Evolutionary conservation across 2,888 invertebrate species (phyloP).

Genomic region (Lasioglossum figueresi): DNA sequence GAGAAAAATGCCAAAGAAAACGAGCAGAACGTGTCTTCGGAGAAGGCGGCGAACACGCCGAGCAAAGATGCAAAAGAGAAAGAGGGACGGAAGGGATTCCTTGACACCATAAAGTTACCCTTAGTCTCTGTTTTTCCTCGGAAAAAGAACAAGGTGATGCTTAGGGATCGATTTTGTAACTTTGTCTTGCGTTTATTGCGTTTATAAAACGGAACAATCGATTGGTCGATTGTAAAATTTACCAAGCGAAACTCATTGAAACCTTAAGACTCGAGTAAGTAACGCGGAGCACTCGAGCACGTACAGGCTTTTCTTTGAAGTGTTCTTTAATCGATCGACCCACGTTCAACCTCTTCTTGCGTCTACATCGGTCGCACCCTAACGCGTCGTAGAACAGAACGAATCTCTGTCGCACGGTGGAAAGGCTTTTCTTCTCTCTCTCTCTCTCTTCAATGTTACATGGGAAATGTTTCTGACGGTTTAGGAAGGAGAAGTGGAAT

Average conservation of each 20-base stretch:
- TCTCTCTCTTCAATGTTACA: background rate
- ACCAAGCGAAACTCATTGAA: conserved; percentile 29
- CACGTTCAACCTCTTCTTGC: conserved; percentile 9
- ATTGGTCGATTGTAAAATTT: background rate
- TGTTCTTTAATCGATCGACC: conserved; percentile 12
- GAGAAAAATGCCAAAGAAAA: conserved; percentile 75
- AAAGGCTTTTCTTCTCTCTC: background rate
- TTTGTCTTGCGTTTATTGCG: conserved; percentile 1
- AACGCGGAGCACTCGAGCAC: conserved; percentile 39
- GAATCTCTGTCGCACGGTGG: background rate
- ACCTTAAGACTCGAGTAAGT: conserved; percentile 22
- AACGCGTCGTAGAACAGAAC: background rate
- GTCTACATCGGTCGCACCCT: background rate
- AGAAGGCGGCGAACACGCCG: conserved; percentile 76
- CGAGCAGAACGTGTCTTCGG: conserved; percentile 72
- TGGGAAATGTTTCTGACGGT: background rate
- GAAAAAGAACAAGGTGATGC: conserved; percentile 78
- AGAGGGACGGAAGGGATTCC: conserved; percentile 82
- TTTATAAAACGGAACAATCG: conserved; percentile 1
- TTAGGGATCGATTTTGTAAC: background rate
- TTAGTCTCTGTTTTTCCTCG: conserved; percentile 85
- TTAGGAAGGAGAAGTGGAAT: conserved; percentile 84
- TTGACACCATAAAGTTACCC: conserved; percentile 88
- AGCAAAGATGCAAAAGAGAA: conserved; percentile 77
- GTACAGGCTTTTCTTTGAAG: conserved; percentile 36